Evolutionary conservation across 2,888 invertebrate species (phyloP).

Genomic region (Catocala sponsa): DNA sequence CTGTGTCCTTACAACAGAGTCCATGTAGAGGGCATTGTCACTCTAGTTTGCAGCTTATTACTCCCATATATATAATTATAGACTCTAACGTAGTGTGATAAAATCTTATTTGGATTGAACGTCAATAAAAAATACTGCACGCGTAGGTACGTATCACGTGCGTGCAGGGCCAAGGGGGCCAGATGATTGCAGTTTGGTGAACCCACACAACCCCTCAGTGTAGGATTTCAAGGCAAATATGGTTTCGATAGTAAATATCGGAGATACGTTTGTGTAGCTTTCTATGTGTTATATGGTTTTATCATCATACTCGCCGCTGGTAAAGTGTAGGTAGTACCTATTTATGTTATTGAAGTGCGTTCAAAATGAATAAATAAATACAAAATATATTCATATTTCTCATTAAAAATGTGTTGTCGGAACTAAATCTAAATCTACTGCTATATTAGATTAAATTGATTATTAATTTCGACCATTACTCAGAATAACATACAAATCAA

Average conservation of each 20-base stretch:
- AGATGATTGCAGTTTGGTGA: slow-evolving; percentile 82
- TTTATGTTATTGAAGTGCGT: too few relatives aligned
- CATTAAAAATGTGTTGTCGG: too few relatives aligned
- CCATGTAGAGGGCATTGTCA: slow-evolving; percentile 62
- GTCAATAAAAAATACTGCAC: slow-evolving; percentile 62
- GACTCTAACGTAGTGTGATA: slow-evolving; percentile 41
- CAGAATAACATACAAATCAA: too few relatives aligned
- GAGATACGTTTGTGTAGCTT: not conserved
- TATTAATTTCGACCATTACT: too few relatives aligned
- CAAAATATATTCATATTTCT: too few relatives aligned
- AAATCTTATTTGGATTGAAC: slow-evolving; percentile 38
- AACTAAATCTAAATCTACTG: too few relatives aligned
- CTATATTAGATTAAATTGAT: too few relatives aligned
- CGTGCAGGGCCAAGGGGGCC: slow-evolving; percentile 72
- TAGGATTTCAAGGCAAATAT: slow-evolving; percentile 58
- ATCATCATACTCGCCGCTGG: not conserved
- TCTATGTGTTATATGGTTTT: not conserved
- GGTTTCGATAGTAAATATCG: slow-evolving; percentile 23
- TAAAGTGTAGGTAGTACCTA: too few relatives aligned
- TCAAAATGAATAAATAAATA: too few relatives aligned
- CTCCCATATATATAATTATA: slow-evolving; percentile 38
- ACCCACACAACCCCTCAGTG: slow-evolving; percentile 69
- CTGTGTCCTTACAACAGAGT: slow-evolving; percentile 73
- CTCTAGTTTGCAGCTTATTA: slow-evolving; percentile 66
- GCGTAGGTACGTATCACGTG: slow-evolving; percentile 77